Percentiles rank a stretch among this genome's conserved stretches.
Evolutionary conservation across 2,113 vertebrate species (phyloP).

Genomic region (Myxocyprinus asiaticus): DNA sequence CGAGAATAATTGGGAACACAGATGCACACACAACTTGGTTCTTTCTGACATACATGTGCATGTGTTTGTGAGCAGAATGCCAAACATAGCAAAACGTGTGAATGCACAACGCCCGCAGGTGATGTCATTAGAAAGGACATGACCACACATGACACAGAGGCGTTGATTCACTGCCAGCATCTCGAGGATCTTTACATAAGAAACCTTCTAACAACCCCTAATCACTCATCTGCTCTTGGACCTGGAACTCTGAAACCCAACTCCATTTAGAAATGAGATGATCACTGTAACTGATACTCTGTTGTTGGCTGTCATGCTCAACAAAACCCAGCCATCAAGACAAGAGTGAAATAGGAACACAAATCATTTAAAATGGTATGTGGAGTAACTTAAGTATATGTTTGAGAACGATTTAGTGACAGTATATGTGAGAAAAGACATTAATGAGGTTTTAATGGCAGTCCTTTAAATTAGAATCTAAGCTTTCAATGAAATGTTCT

Average conservation of each 20-base stretch:
- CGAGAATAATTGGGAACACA: too few species aligned
- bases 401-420: background rate
- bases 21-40: too few species aligned
- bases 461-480: conserved; percentile 19
- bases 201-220: background rate
- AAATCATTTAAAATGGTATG: background rate
- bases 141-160: conserved; percentile 43
- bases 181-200: background rate
- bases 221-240: conserved; percentile 1
- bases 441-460: conserved; percentile 35
- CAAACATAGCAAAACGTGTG: conserved; percentile 47
- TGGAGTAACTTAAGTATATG: background rate
- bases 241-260: conserved; percentile 22
- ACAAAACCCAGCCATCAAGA: conserved; percentile 5
- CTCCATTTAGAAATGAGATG: conserved; percentile 38
- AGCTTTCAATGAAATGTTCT: background rate
- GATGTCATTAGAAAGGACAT: conserved; percentile 45
- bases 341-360: conserved; percentile 2
- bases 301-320: background rate
- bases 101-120: conserved; percentile 34
- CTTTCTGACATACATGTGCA: background rate
- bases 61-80: conserved; percentile 25
- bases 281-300: conserved; percentile 43
- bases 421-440: background rate
- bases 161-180: conserved; percentile 17